Base-by-base conservation (phyloP, 2,113 vertebrate species). In the Cichladusa arquata region DNA sequence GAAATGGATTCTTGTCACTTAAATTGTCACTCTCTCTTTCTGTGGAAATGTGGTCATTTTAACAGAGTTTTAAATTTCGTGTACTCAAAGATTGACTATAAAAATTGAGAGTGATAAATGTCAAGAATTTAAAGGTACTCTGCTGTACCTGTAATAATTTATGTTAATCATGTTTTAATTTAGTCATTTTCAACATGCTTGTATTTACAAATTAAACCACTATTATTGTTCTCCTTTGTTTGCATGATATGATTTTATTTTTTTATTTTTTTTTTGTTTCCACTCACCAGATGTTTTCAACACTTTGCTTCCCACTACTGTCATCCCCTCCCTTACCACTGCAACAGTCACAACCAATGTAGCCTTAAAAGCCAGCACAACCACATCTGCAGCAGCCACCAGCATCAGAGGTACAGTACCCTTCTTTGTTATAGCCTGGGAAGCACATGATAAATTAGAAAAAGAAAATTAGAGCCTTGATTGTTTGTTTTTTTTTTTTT, bases 261-360 rank as follows among this genome's bases (percentile, higher is more conserved):
- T 98, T 48, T 70, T 23, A 98, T 96, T 98, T 98, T 98, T 98
- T 98, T 98, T 98, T 98, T 98, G 40, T 42, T 99, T 98, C 98
- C 98, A 98, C 98, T 98, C 98, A 98, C 99, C 99, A 99, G 99
- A 99, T 98, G 98, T 96, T 98, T 99, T 99, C 98, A 99, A 98
- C 98, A 99, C 98, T 98, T 98, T 98, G 98, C 98, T 98, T 98
- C 97, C 99, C 98, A 98, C 98, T 98, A 99, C 98, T 99, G 99
- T 98, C 97, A 98, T 98, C 98, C 98, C 98, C 98, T 98, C 98
- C 97, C 99, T 98, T 98, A 98, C 99, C 98, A 98, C 98, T 98
- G 98, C 98, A 98, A 98, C 99, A 98, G 98, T 99, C 98, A 98
- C 98, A 98, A 98, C 98, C 97, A 98, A 97, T 98, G 98, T 98